Evolutionary conservation across 2,797 vertebrate genomes (phyloP).

Genomic region (Eutrigla gurnardus): DNA sequence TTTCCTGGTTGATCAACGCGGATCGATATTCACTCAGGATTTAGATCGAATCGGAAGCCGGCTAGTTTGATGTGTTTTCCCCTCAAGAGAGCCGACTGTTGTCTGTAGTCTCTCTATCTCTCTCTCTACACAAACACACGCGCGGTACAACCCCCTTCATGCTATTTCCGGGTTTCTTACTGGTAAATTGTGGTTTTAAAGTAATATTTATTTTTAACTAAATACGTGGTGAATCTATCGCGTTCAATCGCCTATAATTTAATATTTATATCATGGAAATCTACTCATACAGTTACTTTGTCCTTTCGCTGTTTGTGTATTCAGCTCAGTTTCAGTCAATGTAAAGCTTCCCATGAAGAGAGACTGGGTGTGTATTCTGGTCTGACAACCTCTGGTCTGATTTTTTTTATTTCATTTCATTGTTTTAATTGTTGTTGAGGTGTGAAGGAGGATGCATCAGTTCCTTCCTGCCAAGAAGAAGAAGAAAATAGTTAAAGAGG

Average conservation of each 20-base stretch:
- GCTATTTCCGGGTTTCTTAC: conserved; percentile 71
- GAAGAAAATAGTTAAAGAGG: neutral
- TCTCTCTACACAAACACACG: conserved; percentile 23
- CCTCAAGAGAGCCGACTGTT: conserved; percentile 29
- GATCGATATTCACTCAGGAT: conserved; percentile 18
- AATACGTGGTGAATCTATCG: neutral
- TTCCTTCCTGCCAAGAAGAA: neutral
- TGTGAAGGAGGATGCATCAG: conserved; percentile 1
- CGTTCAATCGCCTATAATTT: neutral
- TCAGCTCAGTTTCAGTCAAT: conserved; percentile 22
- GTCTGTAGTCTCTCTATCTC: conserved; percentile 12
- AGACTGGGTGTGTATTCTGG: conserved; percentile 74
- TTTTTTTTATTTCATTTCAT: neutral
- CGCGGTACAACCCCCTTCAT: conserved; percentile 53
- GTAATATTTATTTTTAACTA: too few relatives aligned
- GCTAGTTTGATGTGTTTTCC: conserved; percentile 25
- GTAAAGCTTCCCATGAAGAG: neutral
- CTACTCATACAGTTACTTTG: neutral
- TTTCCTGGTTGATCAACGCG: neutral
- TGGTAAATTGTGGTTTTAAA: conserved; percentile 37
- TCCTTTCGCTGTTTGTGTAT: conserved; percentile 16
- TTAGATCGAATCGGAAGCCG: neutral
- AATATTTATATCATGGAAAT: neutral
- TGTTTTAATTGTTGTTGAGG: neutral
- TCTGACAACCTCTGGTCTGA: conserved; percentile 54